Evolutionary conservation across 2,888 invertebrate genomes (phyloP).

Genomic region (Pyrrhosoma nymphula): DNA sequence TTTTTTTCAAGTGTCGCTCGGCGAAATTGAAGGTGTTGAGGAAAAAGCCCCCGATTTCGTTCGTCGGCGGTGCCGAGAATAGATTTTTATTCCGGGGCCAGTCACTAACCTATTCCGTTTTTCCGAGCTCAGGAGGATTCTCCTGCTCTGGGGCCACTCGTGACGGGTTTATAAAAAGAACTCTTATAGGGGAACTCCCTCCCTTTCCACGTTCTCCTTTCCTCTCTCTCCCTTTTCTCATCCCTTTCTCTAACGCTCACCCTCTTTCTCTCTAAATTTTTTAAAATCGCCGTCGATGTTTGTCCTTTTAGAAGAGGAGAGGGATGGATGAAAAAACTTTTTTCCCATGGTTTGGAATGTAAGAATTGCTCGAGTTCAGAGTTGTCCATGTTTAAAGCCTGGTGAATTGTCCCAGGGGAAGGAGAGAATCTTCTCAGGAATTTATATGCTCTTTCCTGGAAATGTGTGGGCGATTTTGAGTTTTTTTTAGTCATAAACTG

Average conservation of each 20-base stretch:
- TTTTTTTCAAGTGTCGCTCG: not conserved
- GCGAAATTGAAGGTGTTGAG: slow-evolving; percentile 40
- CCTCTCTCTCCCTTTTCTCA: slow-evolving; percentile 70
- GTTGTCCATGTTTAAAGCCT: not conserved
- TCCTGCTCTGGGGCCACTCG: slow-evolving; percentile 73
- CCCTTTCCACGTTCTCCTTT: not conserved
- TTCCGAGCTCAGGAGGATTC: slow-evolving; percentile 70
- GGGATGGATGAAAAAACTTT: not conserved
- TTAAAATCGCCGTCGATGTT: not conserved
- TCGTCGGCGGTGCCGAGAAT: slow-evolving; percentile 42
- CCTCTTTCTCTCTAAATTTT: slow-evolving; percentile 58
- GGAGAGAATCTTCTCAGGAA: too few relatives aligned
- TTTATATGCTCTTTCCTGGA: too few relatives aligned
- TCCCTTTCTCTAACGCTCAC: slow-evolving; percentile 67
- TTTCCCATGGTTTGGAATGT: not conserved
- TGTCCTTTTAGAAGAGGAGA: not conserved
- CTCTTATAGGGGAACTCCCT: slow-evolving; percentile 75
- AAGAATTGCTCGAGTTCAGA: not conserved
- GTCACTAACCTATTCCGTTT: slow-evolving; percentile 39
- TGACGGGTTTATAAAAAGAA: slow-evolving; percentile 76
- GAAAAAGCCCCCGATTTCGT: slow-evolving; percentile 16
- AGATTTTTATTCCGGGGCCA: slow-evolving; percentile 30
- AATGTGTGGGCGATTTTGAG: too few relatives aligned
- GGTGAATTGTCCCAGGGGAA: not conserved
- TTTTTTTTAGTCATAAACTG: too few relatives aligned